A percentile compares a stretch with the other conserved stretches of the same genome.
Evolutionary conservation across 2,888 invertebrate species (phyloP).

Genomic region (Pharmacophagus antenor): DNA sequence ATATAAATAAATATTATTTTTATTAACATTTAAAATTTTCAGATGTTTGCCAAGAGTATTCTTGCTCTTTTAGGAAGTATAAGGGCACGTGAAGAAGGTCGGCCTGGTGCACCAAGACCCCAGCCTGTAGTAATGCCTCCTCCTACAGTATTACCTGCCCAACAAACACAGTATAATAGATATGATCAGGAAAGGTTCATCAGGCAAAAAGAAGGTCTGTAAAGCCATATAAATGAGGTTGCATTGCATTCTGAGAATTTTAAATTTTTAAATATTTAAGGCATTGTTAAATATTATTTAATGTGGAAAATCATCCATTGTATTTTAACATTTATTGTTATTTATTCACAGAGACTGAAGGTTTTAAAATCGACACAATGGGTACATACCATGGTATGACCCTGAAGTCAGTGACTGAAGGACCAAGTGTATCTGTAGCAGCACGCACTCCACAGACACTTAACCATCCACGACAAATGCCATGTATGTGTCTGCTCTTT

Average conservation of each 20-base stretch:
- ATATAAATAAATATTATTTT: no score
- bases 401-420: conserved; percentile 97
- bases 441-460: conserved; percentile 72
- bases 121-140: conserved; percentile 82
- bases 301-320: not conserved
- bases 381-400: conserved; percentile 99
- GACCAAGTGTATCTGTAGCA: conserved; percentile 85
- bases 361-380: conserved; percentile 99
- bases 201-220: conserved; percentile 90
- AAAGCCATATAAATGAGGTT: no score
- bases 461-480: conserved; percentile 67
- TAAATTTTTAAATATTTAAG: not conserved
- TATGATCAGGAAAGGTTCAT: conserved; percentile 99
- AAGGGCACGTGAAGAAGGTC: conserved; percentile 95
- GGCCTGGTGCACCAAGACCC: conserved; percentile 73
- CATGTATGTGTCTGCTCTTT: no score
- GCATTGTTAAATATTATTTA: not conserved
- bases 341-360: conserved; percentile 92
- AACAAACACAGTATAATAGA: conserved; percentile 95
- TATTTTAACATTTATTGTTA: not conserved
- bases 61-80: conserved; percentile 94
- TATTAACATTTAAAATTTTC: conserved; percentile 38
- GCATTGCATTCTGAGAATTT: no score
- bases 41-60: conserved; percentile 96
- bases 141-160: conserved; percentile 84